These are phyloP conservation scores for Parasteatoda tepidariorum DNA, from an alignment of 1,140 invertebrate genomes.

Conservation along the genomic window DNA sequence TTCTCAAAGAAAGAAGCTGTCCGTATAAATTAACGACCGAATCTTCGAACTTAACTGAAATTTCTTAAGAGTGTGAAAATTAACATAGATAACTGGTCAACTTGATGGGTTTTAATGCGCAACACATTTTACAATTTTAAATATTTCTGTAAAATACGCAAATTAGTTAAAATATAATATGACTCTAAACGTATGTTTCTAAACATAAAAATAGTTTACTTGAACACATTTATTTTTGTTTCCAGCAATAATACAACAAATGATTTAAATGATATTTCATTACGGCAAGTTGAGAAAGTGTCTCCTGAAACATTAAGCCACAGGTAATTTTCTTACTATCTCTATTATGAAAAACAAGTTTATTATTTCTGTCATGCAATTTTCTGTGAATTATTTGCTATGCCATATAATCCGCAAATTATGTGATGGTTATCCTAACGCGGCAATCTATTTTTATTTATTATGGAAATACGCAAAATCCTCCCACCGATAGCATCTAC, in stretches of 20 bases:
- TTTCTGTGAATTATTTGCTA: not conserved
- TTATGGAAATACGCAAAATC: no score
- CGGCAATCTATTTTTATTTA: not conserved
- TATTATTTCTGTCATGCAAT: not conserved
- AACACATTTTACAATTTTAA: no score
- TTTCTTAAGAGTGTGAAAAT: no score
- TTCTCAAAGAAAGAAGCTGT: no score
- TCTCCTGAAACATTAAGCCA: slow-evolving; percentile 53
- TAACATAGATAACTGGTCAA: no score
- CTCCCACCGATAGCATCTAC: no score
- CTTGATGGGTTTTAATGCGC: no score
- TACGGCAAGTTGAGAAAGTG: slow-evolving; percentile 20
- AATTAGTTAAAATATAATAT: no score
- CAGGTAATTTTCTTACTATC: slow-evolving; percentile 1
- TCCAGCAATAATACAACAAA: slow-evolving; percentile 38
- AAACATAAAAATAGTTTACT: not conserved
- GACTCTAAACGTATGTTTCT: no score
- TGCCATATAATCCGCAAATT: not conserved
- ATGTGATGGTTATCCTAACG: not conserved
- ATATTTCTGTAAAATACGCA: no score
- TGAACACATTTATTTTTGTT: not conserved
- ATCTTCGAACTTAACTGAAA: no score
- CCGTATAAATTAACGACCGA: no score
- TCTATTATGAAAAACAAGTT: not conserved
- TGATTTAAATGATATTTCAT: slow-evolving; percentile 22